Evolutionary conservation across 2,797 vertebrate species (phyloP).

Genomic region (Spinus pinus): DNA sequence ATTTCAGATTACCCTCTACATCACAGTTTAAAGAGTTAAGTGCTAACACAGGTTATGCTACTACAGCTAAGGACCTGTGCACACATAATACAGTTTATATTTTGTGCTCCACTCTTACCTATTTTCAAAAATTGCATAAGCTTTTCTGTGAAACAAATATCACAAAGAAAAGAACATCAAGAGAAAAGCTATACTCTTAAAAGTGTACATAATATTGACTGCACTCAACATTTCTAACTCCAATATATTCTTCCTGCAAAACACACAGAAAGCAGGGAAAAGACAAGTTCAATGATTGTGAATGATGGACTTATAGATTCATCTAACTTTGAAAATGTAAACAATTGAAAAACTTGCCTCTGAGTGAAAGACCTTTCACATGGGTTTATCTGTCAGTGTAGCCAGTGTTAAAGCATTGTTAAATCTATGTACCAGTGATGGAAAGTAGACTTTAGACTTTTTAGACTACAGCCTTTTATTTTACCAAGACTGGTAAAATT

Average conservation of each 20-base stretch:
- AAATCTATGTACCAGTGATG: neutral
- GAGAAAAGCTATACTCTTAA: neutral
- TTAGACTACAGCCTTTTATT: neutral
- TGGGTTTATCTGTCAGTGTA: neutral
- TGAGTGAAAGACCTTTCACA: neutral
- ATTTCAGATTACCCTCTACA: neutral
- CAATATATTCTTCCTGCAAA: constrained; percentile 55
- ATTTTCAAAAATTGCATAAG: neutral
- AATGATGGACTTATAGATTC: constrained; percentile 7
- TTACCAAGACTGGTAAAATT: neutral
- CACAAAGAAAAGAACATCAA: neutral
- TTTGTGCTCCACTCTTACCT: neutral
- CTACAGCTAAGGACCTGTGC: neutral
- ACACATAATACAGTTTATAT: neutral
- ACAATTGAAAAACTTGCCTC: constrained; percentile 40
- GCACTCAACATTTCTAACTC: constrained; percentile 49
- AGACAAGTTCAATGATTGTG: neutral
- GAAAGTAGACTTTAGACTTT: constrained; percentile 2
- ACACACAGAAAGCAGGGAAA: constrained; percentile 54
- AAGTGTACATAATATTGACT: constrained; percentile 9
- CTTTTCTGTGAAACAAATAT: neutral
- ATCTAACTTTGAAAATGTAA: constrained; percentile 30
- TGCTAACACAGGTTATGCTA: neutral
- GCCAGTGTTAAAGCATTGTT: neutral
- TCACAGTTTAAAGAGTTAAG: neutral